Base-by-base conservation (phyloP, 2,113 vertebrate species). In the Heteronetta atricapilla region DNA sequence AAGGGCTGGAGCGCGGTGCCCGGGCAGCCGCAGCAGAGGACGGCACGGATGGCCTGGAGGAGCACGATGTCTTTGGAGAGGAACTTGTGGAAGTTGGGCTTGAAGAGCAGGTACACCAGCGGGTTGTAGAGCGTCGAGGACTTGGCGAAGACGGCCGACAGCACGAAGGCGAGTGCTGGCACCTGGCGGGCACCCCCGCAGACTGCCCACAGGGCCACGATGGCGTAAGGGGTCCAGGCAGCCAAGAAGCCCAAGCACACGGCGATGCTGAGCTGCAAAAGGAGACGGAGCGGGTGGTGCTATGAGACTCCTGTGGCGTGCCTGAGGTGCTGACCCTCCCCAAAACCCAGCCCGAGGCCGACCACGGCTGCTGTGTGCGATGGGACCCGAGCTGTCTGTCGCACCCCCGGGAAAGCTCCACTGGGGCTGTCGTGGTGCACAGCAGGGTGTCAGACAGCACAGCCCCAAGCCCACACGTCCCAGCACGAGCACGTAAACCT, bases 71-170 rank as follows among this genome's bases (percentile, higher is more conserved):
- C 97, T 81, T 86, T 94, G 86, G 72, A 95, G 21, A 99, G 89
- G 42, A 91, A 97, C 90, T 83, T 97, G 33, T 98, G 98, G 96
- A 98, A 99, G 97, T 96, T 99, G 62, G 98, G 98, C 92, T 99
- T 98, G 94, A 98, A 97, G 28, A 98, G 95, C 95, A 99, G 97
- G 83, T 98, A 98, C 63, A 98, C 94, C 78, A 98, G 89, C 0
- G 98, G 98, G 94, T 98, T 98, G 97, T 99, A 98, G 96, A 98
- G 97, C 0, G 98, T 98, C 0, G 98, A 99, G 89, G 98, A 98
- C 93, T 99, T 99, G 90, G 98, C 98, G 76, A 98, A 98, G 42
- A 96, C 95, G 1, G 98, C 98, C 2, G 98, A 98, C 53, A 98
- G 52, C 85, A 98, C 98, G 1, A 98, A 98, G 53, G 98, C 98